Evolutionary conservation across 53 echinoderm and acorn worm genomes (phyloP).

Genomic region (Holothuria scabra): DNA sequence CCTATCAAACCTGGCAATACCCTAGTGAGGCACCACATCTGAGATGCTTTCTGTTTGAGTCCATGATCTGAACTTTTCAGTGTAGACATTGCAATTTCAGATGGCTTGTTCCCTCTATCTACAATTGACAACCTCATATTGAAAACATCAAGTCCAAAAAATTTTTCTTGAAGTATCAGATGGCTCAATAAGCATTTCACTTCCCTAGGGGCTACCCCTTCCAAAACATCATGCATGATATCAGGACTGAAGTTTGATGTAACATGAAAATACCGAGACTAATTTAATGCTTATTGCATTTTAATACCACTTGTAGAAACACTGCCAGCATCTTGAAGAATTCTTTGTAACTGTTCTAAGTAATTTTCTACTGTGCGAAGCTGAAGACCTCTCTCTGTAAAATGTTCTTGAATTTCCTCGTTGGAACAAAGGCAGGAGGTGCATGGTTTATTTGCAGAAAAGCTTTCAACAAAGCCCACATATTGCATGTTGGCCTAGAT

Average conservation of each 20-base stretch:
- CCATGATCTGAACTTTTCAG: constrained; percentile 43
- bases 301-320: constrained; percentile 59
- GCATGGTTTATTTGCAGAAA: constrained; percentile 45
- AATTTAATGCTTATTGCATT: constrained; percentile 43
- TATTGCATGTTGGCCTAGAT: constrained; percentile 51
- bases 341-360: constrained; percentile 26
- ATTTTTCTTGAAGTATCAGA: constrained; percentile 44
- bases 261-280: constrained; percentile 56
- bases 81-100: constrained; percentile 30
- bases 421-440: not conserved
- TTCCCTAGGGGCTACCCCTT: constrained; percentile 47
- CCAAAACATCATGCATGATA: constrained; percentile 63
- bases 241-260: constrained; percentile 44
- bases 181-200: constrained; percentile 34
- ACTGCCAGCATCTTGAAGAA: constrained; percentile 31
- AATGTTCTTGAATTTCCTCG: not conserved
- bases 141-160: constrained; percentile 48
- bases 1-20: constrained; percentile 55
- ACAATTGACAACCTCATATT: constrained; percentile 36
- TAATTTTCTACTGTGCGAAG: constrained; percentile 44
- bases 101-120: constrained; percentile 65
- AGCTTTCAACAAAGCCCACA: constrained; percentile 50
- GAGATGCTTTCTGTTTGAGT: constrained; percentile 52
- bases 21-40: constrained; percentile 65
- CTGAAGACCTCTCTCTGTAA: constrained; percentile 25